phyloP scores from a whole-genome alignment of 1,140 invertebrate genomes.

The Pogonus chalceus region DNA sequence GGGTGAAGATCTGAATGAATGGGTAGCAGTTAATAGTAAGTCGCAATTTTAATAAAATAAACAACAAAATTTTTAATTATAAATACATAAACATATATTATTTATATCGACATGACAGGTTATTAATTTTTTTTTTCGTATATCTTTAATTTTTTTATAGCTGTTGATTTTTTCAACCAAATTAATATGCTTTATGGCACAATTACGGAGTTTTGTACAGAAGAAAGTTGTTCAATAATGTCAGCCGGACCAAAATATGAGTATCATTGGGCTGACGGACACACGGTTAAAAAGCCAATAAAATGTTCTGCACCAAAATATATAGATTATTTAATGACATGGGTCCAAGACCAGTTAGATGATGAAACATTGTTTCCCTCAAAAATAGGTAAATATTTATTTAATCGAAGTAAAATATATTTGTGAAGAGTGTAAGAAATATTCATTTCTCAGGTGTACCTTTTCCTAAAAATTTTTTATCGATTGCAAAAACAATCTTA shows the following conservation, averaged over 20 bases:
- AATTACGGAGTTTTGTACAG: slow-evolving; percentile 98
- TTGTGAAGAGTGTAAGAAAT: not conserved
- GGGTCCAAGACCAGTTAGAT: slow-evolving; percentile 98
- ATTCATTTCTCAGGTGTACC: slow-evolving; percentile 65
- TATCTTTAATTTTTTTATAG: slow-evolving; percentile 41
- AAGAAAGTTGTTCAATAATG: slow-evolving; percentile 97
- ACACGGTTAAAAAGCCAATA: slow-evolving; percentile 97
- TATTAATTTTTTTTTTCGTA: not conserved
- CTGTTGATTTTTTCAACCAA: slow-evolving; percentile 99
- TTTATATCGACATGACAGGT: not conserved
- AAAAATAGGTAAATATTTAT: slow-evolving; percentile 75
- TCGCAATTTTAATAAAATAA: slow-evolving; percentile 18
- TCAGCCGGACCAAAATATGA: slow-evolving; percentile 96
- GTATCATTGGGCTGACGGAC: slow-evolving; percentile 99
- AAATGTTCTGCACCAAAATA: slow-evolving; percentile 99
- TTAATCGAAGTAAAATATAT: too few relatives aligned
- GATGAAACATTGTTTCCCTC: slow-evolving; percentile 98
- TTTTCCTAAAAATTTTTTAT: slow-evolving; percentile 96
- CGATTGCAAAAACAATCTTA: slow-evolving; percentile 95
- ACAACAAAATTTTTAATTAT: not conserved
- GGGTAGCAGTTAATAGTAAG: slow-evolving; percentile 98
- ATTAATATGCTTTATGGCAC: slow-evolving; percentile 99
- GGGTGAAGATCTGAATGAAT: slow-evolving; percentile 98
- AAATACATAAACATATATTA: not conserved
- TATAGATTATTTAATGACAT: slow-evolving; percentile 99